These are phyloP conservation scores for Sisyra nigra DNA, from an alignment of 2,888 invertebrate genomes.

Conservation along the genomic window DNA sequence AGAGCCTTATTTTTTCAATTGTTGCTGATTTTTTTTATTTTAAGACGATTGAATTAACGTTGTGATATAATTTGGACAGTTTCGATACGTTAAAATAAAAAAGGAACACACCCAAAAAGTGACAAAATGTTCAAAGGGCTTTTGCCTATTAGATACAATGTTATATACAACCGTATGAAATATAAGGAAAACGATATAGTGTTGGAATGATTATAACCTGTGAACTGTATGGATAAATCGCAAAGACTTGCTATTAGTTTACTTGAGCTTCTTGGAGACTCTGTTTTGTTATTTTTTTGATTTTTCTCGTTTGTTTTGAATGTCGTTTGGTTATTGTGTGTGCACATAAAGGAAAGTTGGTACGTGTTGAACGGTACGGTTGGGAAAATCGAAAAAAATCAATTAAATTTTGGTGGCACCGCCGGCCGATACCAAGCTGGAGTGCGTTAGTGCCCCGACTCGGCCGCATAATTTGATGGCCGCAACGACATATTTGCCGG, in stretches of 20 bases:
- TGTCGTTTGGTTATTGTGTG: background rate
- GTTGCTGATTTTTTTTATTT: background rate
- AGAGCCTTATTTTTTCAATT: background rate
- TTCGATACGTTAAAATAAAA: too few species aligned
- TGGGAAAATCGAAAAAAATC: background rate
- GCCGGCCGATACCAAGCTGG: conserved; percentile 6
- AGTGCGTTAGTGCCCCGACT: conserved; percentile 13
- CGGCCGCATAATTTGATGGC: conserved; percentile 65
- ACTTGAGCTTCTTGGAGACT: background rate
- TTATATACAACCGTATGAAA: background rate
- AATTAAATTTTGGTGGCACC: background rate
- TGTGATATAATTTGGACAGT: background rate
- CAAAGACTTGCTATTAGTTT: too few species aligned
- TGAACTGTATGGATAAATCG: background rate
- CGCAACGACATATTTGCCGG: conserved; percentile 86
- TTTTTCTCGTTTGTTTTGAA: too few species aligned
- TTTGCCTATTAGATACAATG: background rate
- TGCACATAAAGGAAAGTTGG: background rate
- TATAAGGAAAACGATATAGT: background rate
- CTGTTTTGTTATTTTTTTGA: too few species aligned
- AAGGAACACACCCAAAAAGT: too few species aligned
- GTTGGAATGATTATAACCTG: background rate
- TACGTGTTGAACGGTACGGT: background rate
- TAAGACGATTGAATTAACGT: background rate
- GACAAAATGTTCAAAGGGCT: background rate